phyloP scores from a whole-genome alignment of 2,888 invertebrate genomes.

The Plusia festucae region DNA sequence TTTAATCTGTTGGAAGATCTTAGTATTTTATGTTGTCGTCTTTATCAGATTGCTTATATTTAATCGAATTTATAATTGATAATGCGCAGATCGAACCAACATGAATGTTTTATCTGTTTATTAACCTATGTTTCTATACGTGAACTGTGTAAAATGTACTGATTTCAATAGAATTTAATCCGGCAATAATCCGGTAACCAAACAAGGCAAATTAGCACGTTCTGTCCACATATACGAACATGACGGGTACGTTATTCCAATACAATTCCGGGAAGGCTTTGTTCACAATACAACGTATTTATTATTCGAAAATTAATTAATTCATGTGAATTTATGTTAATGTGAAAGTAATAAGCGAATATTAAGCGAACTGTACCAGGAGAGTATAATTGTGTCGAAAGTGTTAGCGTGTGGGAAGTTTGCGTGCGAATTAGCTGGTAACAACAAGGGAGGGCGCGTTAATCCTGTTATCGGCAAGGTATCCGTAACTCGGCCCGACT shows the following conservation, averaged over 20 bases:
- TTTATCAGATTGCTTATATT: conserved; percentile 20
- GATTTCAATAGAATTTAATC: conserved; percentile 35
- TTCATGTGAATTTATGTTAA: conserved; percentile 45
- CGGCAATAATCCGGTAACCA: conserved; percentile 22
- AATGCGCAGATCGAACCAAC: background rate
- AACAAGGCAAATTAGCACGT: conserved; percentile 35
- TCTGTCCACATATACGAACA: conserved; percentile 25
- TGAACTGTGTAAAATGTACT: conserved; percentile 13
- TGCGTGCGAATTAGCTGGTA: conserved; percentile 81
- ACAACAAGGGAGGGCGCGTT: conserved; percentile 78
- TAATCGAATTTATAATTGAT: background rate
- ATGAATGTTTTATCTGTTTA: background rate
- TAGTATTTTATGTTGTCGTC: conserved; percentile 28
- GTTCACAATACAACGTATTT: conserved; percentile 25
- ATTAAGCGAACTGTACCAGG: conserved; percentile 67
- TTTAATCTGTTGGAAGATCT: conserved; percentile 32
- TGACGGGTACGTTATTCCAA: conserved; percentile 16
- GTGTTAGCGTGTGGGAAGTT: conserved; percentile 77
- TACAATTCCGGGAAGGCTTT: conserved; percentile 13
- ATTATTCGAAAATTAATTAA: conserved; percentile 49
- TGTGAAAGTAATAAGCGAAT: conserved; percentile 61
- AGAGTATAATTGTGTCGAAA: conserved; percentile 71
- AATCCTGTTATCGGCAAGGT: conserved; percentile 84
- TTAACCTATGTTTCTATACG: background rate
- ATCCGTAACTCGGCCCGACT: conserved; percentile 68